phyloP scores from a whole-genome alignment of 2,888 invertebrate genomes.

The Drosophila colorata region DNA sequence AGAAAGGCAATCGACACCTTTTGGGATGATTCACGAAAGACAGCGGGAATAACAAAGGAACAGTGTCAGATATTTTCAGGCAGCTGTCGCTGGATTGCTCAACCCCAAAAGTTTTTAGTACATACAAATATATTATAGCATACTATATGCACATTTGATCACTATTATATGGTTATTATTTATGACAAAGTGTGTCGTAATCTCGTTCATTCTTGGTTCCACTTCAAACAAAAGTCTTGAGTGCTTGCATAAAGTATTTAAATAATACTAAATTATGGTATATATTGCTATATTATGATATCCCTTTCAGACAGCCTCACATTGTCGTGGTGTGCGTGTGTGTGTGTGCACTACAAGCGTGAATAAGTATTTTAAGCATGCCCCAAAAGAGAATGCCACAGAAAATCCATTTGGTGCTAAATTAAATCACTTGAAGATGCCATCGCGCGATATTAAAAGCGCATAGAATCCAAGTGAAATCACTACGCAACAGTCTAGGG shows the following conservation, averaged over 20 bases:
- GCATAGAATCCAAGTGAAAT: slow-evolving; percentile 77
- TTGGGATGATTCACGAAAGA: slow-evolving; percentile 30
- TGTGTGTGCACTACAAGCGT: slow-evolving; percentile 19
- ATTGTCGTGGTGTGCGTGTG: slow-evolving; percentile 2
- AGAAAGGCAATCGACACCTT: slow-evolving; percentile 27
- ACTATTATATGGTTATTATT: slow-evolving; percentile 8
- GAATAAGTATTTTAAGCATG: slow-evolving; percentile 40
- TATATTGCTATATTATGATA: slow-evolving; percentile 21
- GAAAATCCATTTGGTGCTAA: slow-evolving; percentile 77
- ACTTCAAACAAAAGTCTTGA: slow-evolving; percentile 13
- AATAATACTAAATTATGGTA: slow-evolving; percentile 46
- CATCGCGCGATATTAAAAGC: slow-evolving; percentile 73
- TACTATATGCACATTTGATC: slow-evolving; percentile 1
- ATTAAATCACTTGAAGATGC: slow-evolving; percentile 78
- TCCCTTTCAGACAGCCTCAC: not conserved
- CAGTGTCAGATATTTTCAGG: not conserved
- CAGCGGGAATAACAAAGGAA: slow-evolving; percentile 17
- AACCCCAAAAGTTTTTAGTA: not conserved
- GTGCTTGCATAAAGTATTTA: slow-evolving; percentile 34
- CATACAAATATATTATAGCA: not conserved
- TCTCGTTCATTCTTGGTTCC: slow-evolving; percentile 2
- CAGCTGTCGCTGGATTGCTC: not conserved
- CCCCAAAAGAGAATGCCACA: slow-evolving; percentile 42
- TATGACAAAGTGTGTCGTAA: slow-evolving; percentile 32
- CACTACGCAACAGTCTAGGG: slow-evolving; percentile 20